Conservation (phyloP, 2,888 invertebrate species). For the Argyra leucocephala region DNA sequence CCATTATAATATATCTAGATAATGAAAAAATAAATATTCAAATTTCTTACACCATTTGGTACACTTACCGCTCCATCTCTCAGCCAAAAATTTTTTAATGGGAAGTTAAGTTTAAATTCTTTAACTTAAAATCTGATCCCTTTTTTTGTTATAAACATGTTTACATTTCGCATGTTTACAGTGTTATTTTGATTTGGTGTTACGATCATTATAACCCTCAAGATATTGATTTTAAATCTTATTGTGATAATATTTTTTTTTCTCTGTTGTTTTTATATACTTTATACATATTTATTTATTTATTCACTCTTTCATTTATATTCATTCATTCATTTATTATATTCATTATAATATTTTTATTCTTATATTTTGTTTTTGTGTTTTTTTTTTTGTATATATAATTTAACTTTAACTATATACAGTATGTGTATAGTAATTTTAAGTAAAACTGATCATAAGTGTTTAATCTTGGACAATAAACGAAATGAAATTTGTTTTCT, state of each 20-base stretch:
- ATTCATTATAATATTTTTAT: constrained; percentile 1
- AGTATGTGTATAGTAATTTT: not conserved
- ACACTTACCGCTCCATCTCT: no score
- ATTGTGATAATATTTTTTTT: not conserved
- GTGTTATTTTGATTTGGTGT: not conserved
- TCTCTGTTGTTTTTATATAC: not conserved
- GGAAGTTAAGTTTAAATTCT: no score
- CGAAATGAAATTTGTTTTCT: not conserved
- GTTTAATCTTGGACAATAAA: constrained; percentile 2
- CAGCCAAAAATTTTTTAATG: no score
- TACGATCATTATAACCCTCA: constrained; percentile 1
- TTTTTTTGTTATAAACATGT: no score
- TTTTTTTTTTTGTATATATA: not conserved
- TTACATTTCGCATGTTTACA: not conserved
- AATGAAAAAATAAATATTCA: no score
- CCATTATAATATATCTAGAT: no score
- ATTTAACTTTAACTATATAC: not conserved
- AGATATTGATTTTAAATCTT: not conserved
- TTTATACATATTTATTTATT: not conserved
- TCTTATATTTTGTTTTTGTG: not conserved
- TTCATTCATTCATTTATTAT: constrained; percentile 3
- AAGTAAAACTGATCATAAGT: not conserved
- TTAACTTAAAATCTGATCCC: no score
- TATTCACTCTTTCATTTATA: constrained; percentile 6
- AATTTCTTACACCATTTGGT: no score